Base-by-base conservation (phyloP, 1,140 invertebrate species). In the Aphidius ervi region DNA sequence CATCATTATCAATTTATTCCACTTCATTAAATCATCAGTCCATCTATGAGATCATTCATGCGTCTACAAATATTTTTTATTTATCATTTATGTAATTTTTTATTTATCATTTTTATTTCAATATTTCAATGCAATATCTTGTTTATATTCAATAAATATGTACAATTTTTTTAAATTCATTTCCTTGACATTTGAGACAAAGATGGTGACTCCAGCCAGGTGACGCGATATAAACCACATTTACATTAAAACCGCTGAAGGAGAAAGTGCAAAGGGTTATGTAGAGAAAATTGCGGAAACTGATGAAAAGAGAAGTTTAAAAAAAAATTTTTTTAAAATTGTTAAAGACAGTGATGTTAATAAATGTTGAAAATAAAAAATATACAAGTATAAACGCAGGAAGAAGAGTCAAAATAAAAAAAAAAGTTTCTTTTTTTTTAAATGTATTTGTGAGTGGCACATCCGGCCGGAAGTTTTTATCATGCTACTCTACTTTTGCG, bases 381-480 rank as follows among this genome's bases (percentile, higher is more conserved):
- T 39, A 6, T 5, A 41, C 39, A 52, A 37, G 6, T 3, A 37
- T 39, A 6, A 9, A 52, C 23, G 23, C 23, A 31, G 23, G 23
- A 31, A 39, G 31, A 37, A 31, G 49, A 52, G 49, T 20, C 23
- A 39, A 37, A 31, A 31, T 10, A 6, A 52, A 16, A 16, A 16
- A 16, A 16, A 16, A 31, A 31, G 23, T 31, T 31, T 31, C 4
- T 31, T 31, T 31, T 31, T 31, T 59, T 59, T 40, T 45, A 39
- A 56, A 46, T 54, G 46, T 58, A 46, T 31, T 31, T 59, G 52
- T 67, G 69, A 69, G 58, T 62, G 69, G 63, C 68, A 66, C 63
- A 66, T 70, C 70, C 70, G 68, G 49, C 46, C 68, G 70, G 70
- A 72, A 72, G 65, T 70, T 61, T 61, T 70, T 69, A 70, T 71